These are phyloP conservation scores for Lethrus apterus DNA, from an alignment of 1,140 invertebrate species.

Conservation along the genomic window DNA sequence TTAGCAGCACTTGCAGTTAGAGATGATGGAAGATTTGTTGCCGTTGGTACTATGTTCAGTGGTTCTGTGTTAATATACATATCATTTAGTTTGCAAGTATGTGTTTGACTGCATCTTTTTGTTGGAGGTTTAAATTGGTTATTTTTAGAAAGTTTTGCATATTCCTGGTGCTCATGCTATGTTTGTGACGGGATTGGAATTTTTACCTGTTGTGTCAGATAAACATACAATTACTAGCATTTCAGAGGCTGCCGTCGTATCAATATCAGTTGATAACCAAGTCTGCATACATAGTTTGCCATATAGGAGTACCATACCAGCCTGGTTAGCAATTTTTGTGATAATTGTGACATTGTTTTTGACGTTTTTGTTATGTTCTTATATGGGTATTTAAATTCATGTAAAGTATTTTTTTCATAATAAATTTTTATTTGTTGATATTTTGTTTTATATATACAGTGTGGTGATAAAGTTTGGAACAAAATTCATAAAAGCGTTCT, in stretches of 20 bases:
- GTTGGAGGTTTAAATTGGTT: neutral
- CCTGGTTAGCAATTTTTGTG: constrained; percentile 66
- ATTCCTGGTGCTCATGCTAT: constrained; percentile 81
- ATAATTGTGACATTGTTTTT: constrained; percentile 65
- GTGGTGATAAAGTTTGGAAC: no score
- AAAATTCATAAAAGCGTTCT: no score
- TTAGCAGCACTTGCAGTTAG: constrained; percentile 80
- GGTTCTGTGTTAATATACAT: constrained; percentile 86
- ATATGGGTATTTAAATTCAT: constrained; percentile 62
- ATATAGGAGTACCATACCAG: constrained; percentile 67
- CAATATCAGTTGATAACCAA: constrained; percentile 91
- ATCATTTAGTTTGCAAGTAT: constrained; percentile 84
- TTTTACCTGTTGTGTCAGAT: constrained; percentile 58
- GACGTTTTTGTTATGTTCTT: constrained; percentile 72
- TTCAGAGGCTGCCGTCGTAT: constrained; percentile 79
- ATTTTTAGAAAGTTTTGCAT: constrained; percentile 66
- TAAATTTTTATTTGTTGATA: constrained; percentile 17
- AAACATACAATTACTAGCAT: constrained; percentile 55
- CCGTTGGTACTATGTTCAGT: constrained; percentile 86
- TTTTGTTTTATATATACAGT: no score
- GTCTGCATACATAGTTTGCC: constrained; percentile 84
- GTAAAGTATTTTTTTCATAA: constrained; percentile 14
- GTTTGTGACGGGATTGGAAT: constrained; percentile 90
- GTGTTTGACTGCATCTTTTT: constrained; percentile 10
- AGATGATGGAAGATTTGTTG: constrained; percentile 85